phyloP scores from a whole-genome alignment of 2,888 invertebrate genomes.

The Augiades crinisus region DNA sequence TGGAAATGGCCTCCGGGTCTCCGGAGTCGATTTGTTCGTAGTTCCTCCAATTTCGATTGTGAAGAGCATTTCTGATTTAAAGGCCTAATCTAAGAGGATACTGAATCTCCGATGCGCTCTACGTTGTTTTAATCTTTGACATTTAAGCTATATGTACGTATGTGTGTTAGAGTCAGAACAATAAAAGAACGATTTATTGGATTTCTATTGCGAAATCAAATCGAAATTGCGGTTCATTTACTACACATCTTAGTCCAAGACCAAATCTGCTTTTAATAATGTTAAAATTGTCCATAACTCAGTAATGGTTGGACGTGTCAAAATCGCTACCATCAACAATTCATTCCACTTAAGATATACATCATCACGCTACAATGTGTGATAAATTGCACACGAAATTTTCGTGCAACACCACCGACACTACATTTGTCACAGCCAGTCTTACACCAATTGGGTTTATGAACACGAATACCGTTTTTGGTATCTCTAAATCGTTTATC shows the following conservation, averaged over 20 bases:
- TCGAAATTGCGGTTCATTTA: neutral
- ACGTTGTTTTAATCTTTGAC: too few species aligned
- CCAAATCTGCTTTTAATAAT: constrained; percentile 20
- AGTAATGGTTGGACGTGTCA: constrained; percentile 5
- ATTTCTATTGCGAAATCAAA: neutral
- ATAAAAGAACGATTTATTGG: too few species aligned
- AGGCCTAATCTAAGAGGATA: too few species aligned
- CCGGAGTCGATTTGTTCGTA: too few species aligned
- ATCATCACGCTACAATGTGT: constrained; percentile 12
- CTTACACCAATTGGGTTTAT: constrained; percentile 43
- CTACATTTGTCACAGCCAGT: constrained; percentile 42
- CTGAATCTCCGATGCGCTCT: too few species aligned
- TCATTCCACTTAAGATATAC: constrained; percentile 22
- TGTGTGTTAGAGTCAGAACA: too few species aligned
- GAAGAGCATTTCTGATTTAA: too few species aligned
- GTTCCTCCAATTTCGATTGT: too few species aligned
- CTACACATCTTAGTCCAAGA: neutral
- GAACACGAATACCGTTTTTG: constrained; percentile 43
- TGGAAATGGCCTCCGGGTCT: too few species aligned
- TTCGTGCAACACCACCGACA: constrained; percentile 21
- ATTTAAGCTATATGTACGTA: neutral
- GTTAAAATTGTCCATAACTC: neutral
- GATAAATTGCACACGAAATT: constrained; percentile 28
- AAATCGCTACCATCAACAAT: constrained; percentile 13
- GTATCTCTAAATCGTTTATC: constrained; percentile 42